Conservation (phyloP, 2,797 vertebrate species). For the Meda fulgida region DNA sequence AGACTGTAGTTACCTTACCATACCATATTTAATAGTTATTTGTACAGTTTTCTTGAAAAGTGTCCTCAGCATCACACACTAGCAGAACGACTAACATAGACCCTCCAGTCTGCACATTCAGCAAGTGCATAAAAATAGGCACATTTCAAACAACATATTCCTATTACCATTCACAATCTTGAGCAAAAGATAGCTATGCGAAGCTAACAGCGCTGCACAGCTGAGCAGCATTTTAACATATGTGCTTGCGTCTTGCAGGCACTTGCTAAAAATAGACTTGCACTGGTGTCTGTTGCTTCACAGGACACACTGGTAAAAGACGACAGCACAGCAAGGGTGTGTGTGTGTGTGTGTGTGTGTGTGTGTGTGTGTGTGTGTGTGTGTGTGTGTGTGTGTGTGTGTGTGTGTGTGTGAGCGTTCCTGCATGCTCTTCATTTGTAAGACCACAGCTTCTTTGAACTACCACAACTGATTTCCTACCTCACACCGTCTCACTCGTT, state of each 20-base stretch:
- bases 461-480: slow-evolving; percentile 55
- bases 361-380: not conserved
- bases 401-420: slow-evolving; percentile 5
- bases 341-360: not conserved
- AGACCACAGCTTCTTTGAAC: slow-evolving; percentile 51
- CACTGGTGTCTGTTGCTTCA: slow-evolving; percentile 52
- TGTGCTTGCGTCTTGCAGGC: slow-evolving; percentile 43
- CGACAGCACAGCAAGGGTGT: slow-evolving; percentile 30
- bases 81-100: not conserved
- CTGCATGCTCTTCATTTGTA: slow-evolving; percentile 13
- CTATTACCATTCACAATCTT: not conserved
- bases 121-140: not conserved
- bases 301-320: slow-evolving; percentile 50
- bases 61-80: not conserved
- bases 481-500: slow-evolving; percentile 25
- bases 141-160: not conserved
- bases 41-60: not conserved
- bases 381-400: slow-evolving; percentile 6
- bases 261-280: slow-evolving; percentile 57
- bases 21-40: not conserved
- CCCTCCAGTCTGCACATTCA: not conserved
- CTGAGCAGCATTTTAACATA: slow-evolving; percentile 22
- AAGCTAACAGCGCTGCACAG: not conserved
- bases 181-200: not conserved
- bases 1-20: not conserved